Base-by-base conservation (phyloP, 2,888 invertebrate species). In the Therioaphis trifolii region DNA sequence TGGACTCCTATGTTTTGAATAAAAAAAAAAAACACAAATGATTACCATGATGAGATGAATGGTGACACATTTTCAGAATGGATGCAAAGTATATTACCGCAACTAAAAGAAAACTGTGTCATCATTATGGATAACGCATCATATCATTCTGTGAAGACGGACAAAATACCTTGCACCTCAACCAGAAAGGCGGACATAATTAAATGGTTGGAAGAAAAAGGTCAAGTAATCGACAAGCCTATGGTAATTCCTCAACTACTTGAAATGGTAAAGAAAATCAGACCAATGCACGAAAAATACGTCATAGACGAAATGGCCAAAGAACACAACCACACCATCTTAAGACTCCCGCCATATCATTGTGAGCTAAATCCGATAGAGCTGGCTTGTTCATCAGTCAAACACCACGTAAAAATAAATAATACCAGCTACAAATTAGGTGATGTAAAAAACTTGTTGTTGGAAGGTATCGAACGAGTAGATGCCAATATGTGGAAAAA, bases 21-120 rank as follows among this genome's bases (percentile, higher is more conserved):
- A 5, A 43, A 43, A 43, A 43, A n/a, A n/a, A 11, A 43, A 43
- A 43, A 43, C 43, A 43, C 11, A 43, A 43, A 86, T 68, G 82
- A 86, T 72, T 69, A 80, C 4, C 85, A 86, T 24, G 86, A 86
- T 58, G 86, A 86, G 85, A 85, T 79, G 66, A 52, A 52, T 72
- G 55, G 78, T 9, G 7, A 27, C 24, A 79, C 69, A n/a, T 86
- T 86, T 76, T 69, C 12, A 11, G 12, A 69, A 1, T 69, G 69
- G 43, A 69, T 69, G 43, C 0, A 18, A 69, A 43, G n/a, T 14
- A 12, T 69, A 21, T 21, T 69, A 24, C 69, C 69, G 24, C 69
- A 12, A 43, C 14, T 69, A n/a, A 69, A 69, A 69, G 21, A 69
- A 1, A 66, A 66, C 40, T n/a, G 66, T n/a, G 66, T 66, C 35